Evolutionary conservation across 2,797 vertebrate species (phyloP).

Genomic region (Phoxinus dragarum): DNA sequence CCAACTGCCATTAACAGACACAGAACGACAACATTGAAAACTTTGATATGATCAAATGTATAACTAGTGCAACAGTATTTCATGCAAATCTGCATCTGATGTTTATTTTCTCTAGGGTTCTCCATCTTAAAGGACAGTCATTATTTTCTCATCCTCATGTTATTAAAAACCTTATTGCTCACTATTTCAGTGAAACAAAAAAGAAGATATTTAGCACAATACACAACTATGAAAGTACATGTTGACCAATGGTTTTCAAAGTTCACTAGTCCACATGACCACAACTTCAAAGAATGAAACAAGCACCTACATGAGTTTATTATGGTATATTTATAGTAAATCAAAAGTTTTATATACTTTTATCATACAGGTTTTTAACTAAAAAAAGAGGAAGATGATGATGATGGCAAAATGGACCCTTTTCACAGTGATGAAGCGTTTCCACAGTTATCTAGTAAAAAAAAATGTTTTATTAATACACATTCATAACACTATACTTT

Average conservation of each 20-base stretch:
- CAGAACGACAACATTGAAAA: background rate
- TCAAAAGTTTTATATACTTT: too few species aligned
- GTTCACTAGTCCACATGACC: background rate
- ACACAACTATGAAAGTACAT: too few species aligned
- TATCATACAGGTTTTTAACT: too few species aligned
- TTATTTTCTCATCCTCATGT: background rate
- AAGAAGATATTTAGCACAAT: background rate
- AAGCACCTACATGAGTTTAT: background rate
- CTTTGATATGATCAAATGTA: background rate
- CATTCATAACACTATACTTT: background rate
- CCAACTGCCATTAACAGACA: slow-evolving; percentile 20
- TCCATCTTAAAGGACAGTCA: background rate
- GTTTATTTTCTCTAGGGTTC: background rate
- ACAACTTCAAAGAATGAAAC: background rate
- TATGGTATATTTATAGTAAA: background rate
- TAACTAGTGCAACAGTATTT: background rate
- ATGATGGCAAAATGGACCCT: background rate
- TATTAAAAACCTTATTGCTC: background rate
- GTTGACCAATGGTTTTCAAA: too few species aligned
- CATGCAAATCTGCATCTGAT: background rate
- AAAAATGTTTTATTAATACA: background rate
- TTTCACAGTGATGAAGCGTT: background rate
- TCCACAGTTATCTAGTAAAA: too few species aligned
- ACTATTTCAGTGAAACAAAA: background rate
- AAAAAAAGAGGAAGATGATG: background rate